These are phyloP conservation scores for Ormyrus pomaceus DNA, from an alignment of 2,888 invertebrate genomes.

Conservation along the genomic window DNA sequence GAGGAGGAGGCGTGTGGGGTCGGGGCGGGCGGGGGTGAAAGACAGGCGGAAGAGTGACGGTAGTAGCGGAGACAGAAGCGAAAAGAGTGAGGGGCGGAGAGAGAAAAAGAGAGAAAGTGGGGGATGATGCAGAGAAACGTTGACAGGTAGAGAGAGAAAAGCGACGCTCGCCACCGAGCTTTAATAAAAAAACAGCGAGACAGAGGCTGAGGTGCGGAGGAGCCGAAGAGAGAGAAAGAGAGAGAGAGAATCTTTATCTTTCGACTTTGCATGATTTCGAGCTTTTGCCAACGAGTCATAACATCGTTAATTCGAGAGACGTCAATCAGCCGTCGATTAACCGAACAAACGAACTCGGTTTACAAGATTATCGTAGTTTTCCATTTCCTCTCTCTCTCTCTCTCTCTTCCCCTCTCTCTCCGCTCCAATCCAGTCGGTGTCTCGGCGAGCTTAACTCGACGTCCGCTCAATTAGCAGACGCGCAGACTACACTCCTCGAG, in stretches of 20 bases:
- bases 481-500: not conserved
- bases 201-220: not conserved
- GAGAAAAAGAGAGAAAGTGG: slow-evolving; percentile 7
- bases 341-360: slow-evolving; percentile 6
- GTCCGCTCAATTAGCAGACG: not conserved
- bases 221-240: slow-evolving; percentile 18
- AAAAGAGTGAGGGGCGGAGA: not conserved
- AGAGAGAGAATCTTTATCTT: slow-evolving; percentile 30
- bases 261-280: not conserved
- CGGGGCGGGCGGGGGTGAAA: no score
- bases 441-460: not conserved
- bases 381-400: slow-evolving; percentile 8
- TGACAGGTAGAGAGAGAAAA: not conserved
- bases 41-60: no score
- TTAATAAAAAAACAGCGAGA: slow-evolving; percentile 21
- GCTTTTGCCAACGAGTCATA: no score
- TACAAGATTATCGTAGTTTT: not conserved
- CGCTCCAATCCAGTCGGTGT: no score
- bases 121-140: not conserved
- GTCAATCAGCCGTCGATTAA: no score
- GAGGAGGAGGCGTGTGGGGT: no score
- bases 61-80: no score
- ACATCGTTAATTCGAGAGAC: no score
- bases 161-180: not conserved
- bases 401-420: not conserved